Conservation (phyloP, 2,888 invertebrate species). For the Ischnura elegans region DNA sequence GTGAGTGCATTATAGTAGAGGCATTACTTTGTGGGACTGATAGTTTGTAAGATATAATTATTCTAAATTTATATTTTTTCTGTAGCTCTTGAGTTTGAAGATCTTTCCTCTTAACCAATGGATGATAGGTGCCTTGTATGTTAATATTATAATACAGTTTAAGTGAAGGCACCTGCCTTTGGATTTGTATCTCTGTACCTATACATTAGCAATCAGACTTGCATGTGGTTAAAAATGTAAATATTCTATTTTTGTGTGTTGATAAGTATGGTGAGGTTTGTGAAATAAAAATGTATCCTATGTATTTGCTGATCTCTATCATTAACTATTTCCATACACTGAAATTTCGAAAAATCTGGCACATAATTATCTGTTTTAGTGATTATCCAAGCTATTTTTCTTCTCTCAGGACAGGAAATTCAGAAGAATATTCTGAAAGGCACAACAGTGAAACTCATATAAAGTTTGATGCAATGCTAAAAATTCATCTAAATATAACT, state of each 20-base stretch:
- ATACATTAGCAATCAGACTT: not conserved
- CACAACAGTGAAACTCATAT: too few species aligned
- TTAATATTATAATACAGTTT: not conserved
- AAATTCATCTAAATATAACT: too few species aligned
- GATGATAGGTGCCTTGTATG: constrained; percentile 60
- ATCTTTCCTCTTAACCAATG: constrained; percentile 40
- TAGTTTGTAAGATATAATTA: constrained; percentile 34
- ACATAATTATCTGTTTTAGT: too few species aligned
- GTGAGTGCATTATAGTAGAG: not conserved
- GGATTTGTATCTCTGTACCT: not conserved
- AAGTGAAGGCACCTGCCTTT: constrained; percentile 44
- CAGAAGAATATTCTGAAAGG: too few species aligned
- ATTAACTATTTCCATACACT: not conserved
- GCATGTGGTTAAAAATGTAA: constrained; percentile 47
- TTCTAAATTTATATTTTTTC: not conserved
- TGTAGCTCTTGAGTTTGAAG: constrained; percentile 2
- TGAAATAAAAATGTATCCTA: constrained; percentile 55
- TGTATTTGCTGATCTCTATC: not conserved
- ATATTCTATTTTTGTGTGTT: constrained; percentile 65
- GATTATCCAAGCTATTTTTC: too few species aligned
- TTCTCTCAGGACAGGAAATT: too few species aligned
- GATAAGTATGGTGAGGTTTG: constrained; percentile 52
- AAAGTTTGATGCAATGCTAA: too few species aligned
- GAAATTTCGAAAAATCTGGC: too few species aligned
- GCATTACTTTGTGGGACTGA: constrained; percentile 56